Percentiles rank a stretch among this genome's conserved stretches.
Conservation (phyloP, 1,140 invertebrate genomes). For the Drosophila nasuta region DNA sequence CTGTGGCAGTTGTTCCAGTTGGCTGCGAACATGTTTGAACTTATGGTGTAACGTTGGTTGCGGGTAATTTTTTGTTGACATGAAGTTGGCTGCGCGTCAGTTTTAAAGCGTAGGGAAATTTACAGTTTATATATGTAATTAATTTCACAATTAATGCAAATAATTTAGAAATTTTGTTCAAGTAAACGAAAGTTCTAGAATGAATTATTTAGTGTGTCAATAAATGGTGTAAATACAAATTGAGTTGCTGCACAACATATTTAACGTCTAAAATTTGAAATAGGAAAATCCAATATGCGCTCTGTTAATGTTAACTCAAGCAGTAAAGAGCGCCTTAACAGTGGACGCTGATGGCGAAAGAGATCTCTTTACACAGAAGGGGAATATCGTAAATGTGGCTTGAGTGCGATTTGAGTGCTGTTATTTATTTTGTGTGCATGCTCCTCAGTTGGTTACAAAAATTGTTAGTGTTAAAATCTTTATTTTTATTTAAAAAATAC, state of each 20-base stretch:
- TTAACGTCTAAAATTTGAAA: constrained; percentile 1
- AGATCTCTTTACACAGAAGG: constrained; percentile 35
- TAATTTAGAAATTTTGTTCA: not conserved
- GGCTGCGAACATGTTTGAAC: not conserved
- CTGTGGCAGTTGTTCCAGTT: not conserved
- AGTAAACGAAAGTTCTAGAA: too few species aligned
- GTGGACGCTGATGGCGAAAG: constrained; percentile 2
- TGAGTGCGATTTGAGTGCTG: constrained; percentile 43
- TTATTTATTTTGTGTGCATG: constrained; percentile 32
- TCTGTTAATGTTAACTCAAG: constrained; percentile 31
- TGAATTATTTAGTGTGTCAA: not conserved
- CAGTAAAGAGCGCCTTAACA: constrained; percentile 37
- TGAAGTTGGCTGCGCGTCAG: not conserved
- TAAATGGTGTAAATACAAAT: not conserved
- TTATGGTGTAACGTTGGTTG: not conserved
- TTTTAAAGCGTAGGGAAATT: constrained; percentile 24
- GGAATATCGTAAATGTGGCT: constrained; percentile 44
- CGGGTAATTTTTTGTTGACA: not conserved
- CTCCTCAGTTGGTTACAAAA: constrained; percentile 44
- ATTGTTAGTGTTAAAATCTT: constrained; percentile 53
- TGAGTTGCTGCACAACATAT: not conserved
- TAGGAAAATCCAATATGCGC: constrained; percentile 1
- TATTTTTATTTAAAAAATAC: constrained; percentile 52
- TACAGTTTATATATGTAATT: not conserved
- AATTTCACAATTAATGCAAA: constrained; percentile 6